Conservation (phyloP, 2,888 invertebrate species). For the Spialia ferax region DNA sequence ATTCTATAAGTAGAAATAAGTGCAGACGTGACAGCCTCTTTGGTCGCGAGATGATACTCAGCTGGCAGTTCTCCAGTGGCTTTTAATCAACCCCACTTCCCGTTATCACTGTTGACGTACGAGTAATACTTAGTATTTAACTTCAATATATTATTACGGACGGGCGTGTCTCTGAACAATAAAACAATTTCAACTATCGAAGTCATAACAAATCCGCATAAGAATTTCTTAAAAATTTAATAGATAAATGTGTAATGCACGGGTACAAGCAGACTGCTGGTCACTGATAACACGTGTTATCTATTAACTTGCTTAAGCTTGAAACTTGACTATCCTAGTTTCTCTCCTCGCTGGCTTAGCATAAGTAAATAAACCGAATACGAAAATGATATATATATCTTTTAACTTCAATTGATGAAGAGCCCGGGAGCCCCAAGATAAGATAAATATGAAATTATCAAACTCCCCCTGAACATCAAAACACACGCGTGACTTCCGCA, state of each 20-base stretch:
- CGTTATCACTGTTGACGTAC: not conserved
- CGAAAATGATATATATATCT: not conserved
- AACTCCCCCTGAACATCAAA: not conserved
- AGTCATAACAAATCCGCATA: no score
- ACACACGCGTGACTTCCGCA: slow-evolving; percentile 43
- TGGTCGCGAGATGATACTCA: not conserved
- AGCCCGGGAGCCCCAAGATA: no score
- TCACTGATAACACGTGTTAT: no score
- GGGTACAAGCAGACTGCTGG: no score
- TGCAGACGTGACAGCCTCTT: not conserved
- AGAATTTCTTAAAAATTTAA: no score
- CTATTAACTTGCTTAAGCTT: no score
- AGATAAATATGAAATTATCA: not conserved
- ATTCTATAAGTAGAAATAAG: not conserved
- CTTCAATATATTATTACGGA: not conserved
- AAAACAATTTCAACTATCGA: no score
- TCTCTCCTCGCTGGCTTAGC: no score
- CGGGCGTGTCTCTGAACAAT: not conserved
- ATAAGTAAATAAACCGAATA: not conserved
- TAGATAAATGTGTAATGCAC: no score
- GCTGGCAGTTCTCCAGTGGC: not conserved
- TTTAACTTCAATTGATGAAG: not conserved
- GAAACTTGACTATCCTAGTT: no score
- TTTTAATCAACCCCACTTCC: not conserved
- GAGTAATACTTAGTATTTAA: not conserved